Base-by-base conservation (phyloP, 2,113 vertebrate genomes). In the Mola mola region DNA sequence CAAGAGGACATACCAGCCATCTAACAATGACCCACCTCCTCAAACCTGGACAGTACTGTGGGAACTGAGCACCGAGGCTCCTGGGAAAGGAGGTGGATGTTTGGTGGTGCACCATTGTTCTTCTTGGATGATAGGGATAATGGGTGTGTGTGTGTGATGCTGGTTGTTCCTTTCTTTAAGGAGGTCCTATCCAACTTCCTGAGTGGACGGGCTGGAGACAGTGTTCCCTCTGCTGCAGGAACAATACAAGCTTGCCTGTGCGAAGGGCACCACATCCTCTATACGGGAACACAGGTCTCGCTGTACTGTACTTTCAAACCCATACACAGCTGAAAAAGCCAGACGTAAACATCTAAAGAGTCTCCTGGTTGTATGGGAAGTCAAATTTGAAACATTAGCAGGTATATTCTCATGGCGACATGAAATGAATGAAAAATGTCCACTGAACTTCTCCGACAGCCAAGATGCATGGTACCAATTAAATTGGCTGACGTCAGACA, bases 171-270 rank as follows among this genome's bases (percentile, higher is more conserved):
- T 22, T 69, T 43, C 57, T 33, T 26, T 26, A 65, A 78, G 57
- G 64, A 72, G 56, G 58, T 72, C 46, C 74, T 78, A 34, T 73
- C 38, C 51, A 67, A 84, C 85, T 87, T 90, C 86, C 88, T 88
- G 84, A 82, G 60, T 38, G 72, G 79, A 78, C 57, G 66, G 55
- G 9, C 70, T 8, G 74, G 72, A 70, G 77, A 84, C 76, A 13
- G 16, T 33, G 22, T 65, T 82, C 82, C 60, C 66, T 80, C 72
- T 57, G 79, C 52, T 29, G 40, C 63, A 66, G 50, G 53, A 92
- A 91, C 85, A 90, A 92, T 90, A 36, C 82, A 71, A 58, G 79
- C 55, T 72, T 66, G 72, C 65, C 57, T 77, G 38, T 55, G 79
- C 50, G 75, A 66, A 66, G 69, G 78, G 55, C 67, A 80, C 61